Percentiles rank a stretch among this genome's conserved stretches.
These are phyloP conservation scores for Carassius gibelio DNA, from an alignment of 2,113 vertebrate species.

Conservation along the genomic window DNA sequence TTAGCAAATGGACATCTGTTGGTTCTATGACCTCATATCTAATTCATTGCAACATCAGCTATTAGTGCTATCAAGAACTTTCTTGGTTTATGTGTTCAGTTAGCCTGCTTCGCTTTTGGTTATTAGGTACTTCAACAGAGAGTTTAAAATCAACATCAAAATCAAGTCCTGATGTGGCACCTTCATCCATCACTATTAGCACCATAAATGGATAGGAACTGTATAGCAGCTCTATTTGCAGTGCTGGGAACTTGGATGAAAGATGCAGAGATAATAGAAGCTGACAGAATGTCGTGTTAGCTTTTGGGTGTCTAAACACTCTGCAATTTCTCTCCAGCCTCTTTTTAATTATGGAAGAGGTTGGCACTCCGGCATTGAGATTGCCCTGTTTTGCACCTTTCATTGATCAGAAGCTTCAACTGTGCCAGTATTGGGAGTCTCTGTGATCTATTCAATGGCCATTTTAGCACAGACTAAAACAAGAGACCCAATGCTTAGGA, in stretches of 20 bases:
- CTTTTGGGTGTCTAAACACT: background rate
- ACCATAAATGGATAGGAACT: slow-evolving; percentile 15
- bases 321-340: background rate
- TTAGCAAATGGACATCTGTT: background rate
- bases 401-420: background rate
- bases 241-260: slow-evolving; percentile 15
- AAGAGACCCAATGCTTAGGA: background rate
- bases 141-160: background rate
- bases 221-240: background rate
- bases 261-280: background rate
- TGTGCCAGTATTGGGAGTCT: background rate
- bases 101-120: background rate
- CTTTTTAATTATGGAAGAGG: slow-evolving; percentile 1
- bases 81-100: background rate
- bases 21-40: background rate
- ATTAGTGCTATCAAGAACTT: background rate
- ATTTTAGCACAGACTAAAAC: slow-evolving; percentile 15
- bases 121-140: background rate
- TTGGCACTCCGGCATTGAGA: slow-evolving; percentile 3
- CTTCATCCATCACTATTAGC: slow-evolving; percentile 6
- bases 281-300: slow-evolving; percentile 13
- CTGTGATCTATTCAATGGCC: background rate
- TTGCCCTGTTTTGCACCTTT: background rate
- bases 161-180: background rate
- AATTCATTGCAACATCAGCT: background rate